Conservation (phyloP, 2,888 invertebrate genomes). For the Acanthacorydalis orientalis region DNA sequence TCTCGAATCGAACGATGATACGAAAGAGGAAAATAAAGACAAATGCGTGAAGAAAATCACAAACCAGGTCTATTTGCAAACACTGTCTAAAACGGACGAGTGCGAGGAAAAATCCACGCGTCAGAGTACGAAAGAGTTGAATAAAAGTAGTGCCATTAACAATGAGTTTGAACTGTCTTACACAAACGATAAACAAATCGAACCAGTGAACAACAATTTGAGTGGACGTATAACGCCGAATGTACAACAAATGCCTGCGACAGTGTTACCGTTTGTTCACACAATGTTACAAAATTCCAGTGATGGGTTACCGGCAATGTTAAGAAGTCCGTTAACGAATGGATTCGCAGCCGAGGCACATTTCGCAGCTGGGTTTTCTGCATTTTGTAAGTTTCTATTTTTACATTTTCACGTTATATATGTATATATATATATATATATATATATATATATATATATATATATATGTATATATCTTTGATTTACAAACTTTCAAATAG, state of each 20-base stretch:
- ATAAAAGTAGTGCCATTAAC: neutral
- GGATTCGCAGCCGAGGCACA: slow-evolving; percentile 31
- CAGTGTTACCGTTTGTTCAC: neutral
- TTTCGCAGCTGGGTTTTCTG: slow-evolving; percentile 40
- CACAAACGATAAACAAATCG: neutral
- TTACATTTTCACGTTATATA: neutral
- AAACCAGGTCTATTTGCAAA: too few relatives aligned
- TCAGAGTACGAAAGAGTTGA: neutral
- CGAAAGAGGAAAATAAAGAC: neutral
- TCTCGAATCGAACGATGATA: slow-evolving; percentile 30
- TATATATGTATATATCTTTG: too few relatives aligned
- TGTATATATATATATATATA: neutral
- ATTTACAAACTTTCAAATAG: too few relatives aligned
- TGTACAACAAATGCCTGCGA: neutral
- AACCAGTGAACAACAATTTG: neutral
- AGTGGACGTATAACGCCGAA: neutral
- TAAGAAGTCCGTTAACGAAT: slow-evolving; percentile 10
- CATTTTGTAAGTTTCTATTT: slow-evolving; percentile 32
- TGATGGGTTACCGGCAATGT: slow-evolving; percentile 3
- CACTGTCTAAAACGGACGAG: too few relatives aligned
- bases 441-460: too few relatives aligned
- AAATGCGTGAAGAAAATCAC: slow-evolving; percentile 9
- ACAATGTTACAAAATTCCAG: slow-evolving; percentile 1
- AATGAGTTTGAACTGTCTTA: neutral
- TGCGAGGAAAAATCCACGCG: neutral